phyloP scores from a whole-genome alignment of 2,113 vertebrate genomes.

The Lasiurus cinereus region DNA sequence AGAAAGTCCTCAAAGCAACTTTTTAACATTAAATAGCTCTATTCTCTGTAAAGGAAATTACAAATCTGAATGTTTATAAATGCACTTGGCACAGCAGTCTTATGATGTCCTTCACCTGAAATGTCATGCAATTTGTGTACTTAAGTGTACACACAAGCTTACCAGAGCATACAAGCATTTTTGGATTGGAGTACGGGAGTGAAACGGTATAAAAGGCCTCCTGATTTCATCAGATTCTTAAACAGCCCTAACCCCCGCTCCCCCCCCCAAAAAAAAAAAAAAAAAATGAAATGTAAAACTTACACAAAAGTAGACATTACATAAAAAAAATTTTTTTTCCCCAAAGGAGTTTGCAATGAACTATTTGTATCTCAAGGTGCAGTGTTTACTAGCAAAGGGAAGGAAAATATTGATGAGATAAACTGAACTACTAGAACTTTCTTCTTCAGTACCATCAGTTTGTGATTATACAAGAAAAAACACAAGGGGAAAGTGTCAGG shows the following conservation, averaged over 20 bases:
- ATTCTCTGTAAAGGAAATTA: background rate
- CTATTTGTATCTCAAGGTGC: background rate
- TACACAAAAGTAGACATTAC: background rate
- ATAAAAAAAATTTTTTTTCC: background rate
- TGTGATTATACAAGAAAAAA: background rate
- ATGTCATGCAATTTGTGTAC: background rate
- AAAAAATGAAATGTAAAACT: background rate
- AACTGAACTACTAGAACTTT: conserved; percentile 13
- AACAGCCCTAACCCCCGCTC: background rate
- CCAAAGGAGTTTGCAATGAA: background rate
- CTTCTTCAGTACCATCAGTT: background rate
- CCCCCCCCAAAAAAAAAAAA: background rate
- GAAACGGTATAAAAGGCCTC: background rate
- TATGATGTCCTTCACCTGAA: background rate
- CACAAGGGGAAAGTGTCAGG: background rate
- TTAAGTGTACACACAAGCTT: background rate
- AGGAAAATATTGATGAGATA: conserved; percentile 18
- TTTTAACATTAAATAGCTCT: background rate
- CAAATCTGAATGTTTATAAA: conserved; percentile 37
- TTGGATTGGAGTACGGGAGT: background rate
- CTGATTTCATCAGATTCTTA: background rate
- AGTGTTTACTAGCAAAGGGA: background rate
- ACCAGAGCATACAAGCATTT: background rate
- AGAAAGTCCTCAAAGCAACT: conserved; percentile 23
- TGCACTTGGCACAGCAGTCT: background rate